Percentiles rank a stretch among this genome's conserved stretches.
Conservation (phyloP, 1,140 invertebrate genomes). For the Drosophila parabipectinata region DNA sequence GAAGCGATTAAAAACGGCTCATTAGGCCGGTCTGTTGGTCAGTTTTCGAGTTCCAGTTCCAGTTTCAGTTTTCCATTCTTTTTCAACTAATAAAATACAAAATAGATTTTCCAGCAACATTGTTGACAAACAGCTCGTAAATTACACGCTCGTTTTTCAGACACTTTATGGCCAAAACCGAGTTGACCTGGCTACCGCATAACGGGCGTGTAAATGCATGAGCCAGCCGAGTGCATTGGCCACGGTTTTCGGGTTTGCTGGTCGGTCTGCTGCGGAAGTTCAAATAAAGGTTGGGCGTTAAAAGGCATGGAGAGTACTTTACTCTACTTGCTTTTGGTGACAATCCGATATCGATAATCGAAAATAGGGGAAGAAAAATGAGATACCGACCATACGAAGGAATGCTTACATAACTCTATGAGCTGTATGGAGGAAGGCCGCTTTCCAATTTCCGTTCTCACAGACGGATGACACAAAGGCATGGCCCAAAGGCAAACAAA, state of each 20-base stretch:
- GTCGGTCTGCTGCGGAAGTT: slow-evolving; percentile 55
- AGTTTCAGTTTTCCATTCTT: slow-evolving; percentile 28
- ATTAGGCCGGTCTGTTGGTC: slow-evolving; percentile 46
- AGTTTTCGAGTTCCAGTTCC: slow-evolving; percentile 16
- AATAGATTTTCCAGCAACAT: slow-evolving; percentile 68
- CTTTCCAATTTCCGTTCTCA: slow-evolving; percentile 73
- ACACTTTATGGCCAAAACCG: slow-evolving; percentile 51
- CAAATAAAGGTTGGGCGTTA: slow-evolving; percentile 27
- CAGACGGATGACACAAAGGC: slow-evolving; percentile 45
- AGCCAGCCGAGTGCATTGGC: slow-evolving; percentile 41
- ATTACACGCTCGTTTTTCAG: slow-evolving; percentile 69
- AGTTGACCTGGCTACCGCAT: slow-evolving; percentile 32
- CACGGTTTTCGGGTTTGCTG: slow-evolving; percentile 39
- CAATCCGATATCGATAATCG: slow-evolving; percentile 21
- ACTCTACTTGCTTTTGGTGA: slow-evolving; percentile 17
- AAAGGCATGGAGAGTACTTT: slow-evolving; percentile 35
- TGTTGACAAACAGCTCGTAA: slow-evolving; percentile 80
- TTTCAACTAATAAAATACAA: slow-evolving; percentile 56
- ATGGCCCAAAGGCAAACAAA: slow-evolving; percentile 74
- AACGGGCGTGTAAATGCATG: slow-evolving; percentile 10
- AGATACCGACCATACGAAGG: background rate
- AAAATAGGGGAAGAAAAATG: slow-evolving; percentile 12
- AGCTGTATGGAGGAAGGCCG: slow-evolving; percentile 3
- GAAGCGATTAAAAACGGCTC: slow-evolving; percentile 73
- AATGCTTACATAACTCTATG: slow-evolving; percentile 14